Percentiles rank a stretch among this genome's conserved stretches.
phyloP scores from a whole-genome alignment of 1,140 invertebrate species.

The Bicyclus anynana region DNA sequence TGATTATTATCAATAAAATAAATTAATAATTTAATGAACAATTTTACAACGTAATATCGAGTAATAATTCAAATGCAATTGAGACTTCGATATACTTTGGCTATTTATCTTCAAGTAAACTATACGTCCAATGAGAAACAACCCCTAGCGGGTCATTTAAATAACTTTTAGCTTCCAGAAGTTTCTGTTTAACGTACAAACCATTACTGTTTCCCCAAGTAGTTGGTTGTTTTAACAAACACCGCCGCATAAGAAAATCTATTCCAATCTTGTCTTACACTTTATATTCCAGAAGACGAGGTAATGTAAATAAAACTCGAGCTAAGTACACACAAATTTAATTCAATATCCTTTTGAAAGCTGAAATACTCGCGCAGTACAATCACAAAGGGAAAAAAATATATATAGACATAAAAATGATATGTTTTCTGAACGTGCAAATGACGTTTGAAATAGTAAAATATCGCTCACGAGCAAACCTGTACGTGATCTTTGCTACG shows the following conservation, averaged over 20 bases:
- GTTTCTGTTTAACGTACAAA: too few relatives aligned
- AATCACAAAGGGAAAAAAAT: conserved; percentile 26
- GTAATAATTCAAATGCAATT: too few relatives aligned
- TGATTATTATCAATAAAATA: too few relatives aligned
- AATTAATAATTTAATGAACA: too few relatives aligned
- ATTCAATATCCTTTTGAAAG: conserved; percentile 4
- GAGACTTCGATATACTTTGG: too few relatives aligned
- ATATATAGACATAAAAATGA: conserved; percentile 33
- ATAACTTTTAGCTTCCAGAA: too few relatives aligned
- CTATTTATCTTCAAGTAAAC: too few relatives aligned
- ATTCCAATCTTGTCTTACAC: background rate
- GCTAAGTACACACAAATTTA: conserved; percentile 3
- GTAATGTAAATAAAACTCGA: background rate
- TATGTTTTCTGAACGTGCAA: conserved; percentile 34
- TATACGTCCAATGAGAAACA: too few relatives aligned
- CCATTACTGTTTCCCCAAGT: background rate
- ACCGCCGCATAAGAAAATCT: background rate
- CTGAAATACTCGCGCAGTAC: conserved; percentile 3
- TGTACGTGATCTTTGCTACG: conserved; percentile 28
- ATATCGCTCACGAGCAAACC: conserved; percentile 26
- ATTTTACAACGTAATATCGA: too few relatives aligned
- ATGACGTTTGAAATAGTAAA: conserved; percentile 39
- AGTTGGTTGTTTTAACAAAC: background rate
- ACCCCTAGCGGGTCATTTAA: too few relatives aligned
- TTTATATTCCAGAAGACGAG: conserved; percentile 3